These are phyloP conservation scores for Zophobas morio DNA, from an alignment of 1,140 invertebrate genomes.

Conservation along the genomic window DNA sequence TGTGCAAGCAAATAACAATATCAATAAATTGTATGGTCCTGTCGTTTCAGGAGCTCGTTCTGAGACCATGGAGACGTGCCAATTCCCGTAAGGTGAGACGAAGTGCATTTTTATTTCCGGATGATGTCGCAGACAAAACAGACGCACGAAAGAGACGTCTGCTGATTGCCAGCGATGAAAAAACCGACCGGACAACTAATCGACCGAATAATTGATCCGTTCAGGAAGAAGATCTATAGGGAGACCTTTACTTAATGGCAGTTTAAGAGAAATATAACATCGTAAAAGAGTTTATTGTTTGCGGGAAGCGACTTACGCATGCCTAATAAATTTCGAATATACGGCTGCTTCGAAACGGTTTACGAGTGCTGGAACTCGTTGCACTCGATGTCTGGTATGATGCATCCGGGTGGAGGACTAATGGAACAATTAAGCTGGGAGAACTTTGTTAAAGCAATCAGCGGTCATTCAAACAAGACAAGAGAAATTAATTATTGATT, in stretches of 20 bases:
- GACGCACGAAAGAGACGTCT: background rate
- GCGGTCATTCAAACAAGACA: too few species aligned
- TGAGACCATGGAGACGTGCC: background rate
- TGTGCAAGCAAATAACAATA: background rate
- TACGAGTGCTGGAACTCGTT: background rate
- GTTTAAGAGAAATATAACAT: slow-evolving; percentile 27
- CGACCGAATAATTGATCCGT: slow-evolving; percentile 12
- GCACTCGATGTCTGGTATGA: too few species aligned
- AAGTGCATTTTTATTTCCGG: slow-evolving; percentile 5
- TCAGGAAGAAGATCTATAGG: background rate
- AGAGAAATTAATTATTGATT: too few species aligned
- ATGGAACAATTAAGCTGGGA: too few species aligned
- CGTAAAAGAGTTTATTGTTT: slow-evolving; percentile 40
- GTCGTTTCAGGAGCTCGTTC: background rate
- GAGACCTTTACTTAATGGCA: slow-evolving; percentile 19
- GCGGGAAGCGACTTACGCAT: slow-evolving; percentile 32
- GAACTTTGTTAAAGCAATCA: too few species aligned
- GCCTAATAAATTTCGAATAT: slow-evolving; percentile 34
- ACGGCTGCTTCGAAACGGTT: slow-evolving; percentile 10
- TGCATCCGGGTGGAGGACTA: too few species aligned
- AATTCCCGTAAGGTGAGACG: background rate
- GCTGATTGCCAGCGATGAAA: slow-evolving; percentile 6
- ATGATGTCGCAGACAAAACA: background rate
- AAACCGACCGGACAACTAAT: slow-evolving; percentile 9
- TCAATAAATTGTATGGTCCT: background rate